Evolutionary conservation across 2,888 invertebrate genomes (phyloP), one percentile per base, ranked within the genome.

Genomic region (Nephrotoma guestfalica): DNA sequence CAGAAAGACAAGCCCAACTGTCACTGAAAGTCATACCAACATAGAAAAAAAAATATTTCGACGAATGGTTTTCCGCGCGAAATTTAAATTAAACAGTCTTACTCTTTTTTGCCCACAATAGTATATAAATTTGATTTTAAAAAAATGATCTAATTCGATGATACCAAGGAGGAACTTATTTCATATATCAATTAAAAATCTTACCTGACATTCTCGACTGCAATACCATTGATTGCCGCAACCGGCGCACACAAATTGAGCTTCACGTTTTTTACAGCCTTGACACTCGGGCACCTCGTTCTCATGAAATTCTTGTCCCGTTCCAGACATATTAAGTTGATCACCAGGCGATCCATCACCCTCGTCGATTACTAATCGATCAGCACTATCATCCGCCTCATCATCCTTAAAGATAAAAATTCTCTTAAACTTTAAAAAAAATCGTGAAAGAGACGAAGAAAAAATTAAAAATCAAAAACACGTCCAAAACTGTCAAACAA

Each of bases 191-290:
- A n/a, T 13, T 42, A 43, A 85, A 43, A 86, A 86, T 88, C 90
- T 90, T 91, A 97, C 97, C 95, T 98, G 98, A 91, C 98, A 98
- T 88, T 96, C 96, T 87, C 97, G 93, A 90, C 97, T 97, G 93
- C 98, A 98, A 91, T 98, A 98, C 97, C 97, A 98, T 92, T 97
- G 97, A 92, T 96, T 96, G 88, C 96, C 96, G 91, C 97, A 97
- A 86, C 96, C 97, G 84, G 97, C 97, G 91, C 97, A 97, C 83
- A 97, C 96, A 90, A 96, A 97, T 92, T 96, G 96, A 87, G 97
- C 97, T 89, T 95, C 94, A 88, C 95, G 93, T 87, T 95, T 94
- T 88, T 96, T 94, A 91, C 97, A 97, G 88, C 97, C 96, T 93
- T 97, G 97, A 91, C 97, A 97, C 88, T 95, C 93, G 86, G 96